phyloP scores from a whole-genome alignment of 2,113 vertebrate species.

The Ifrita kowaldi region DNA sequence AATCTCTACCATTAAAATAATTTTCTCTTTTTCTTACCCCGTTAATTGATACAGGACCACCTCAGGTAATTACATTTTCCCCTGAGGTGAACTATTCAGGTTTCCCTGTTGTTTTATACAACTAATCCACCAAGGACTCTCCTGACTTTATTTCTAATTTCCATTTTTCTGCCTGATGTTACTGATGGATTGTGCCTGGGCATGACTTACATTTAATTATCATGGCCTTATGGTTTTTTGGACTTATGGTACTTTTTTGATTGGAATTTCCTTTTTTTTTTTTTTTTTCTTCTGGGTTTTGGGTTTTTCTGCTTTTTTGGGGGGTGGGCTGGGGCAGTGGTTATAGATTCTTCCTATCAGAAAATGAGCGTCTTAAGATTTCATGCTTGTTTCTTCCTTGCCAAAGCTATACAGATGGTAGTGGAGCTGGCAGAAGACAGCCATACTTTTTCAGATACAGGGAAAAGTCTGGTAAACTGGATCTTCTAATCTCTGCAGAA shows the following conservation, averaged over 20 bases:
- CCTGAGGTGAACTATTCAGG: not conserved
- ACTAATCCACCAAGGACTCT: not conserved
- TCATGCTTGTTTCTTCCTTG: not conserved
- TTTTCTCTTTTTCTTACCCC: not conserved
- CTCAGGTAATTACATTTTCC: not conserved
- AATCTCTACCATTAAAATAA: not conserved
- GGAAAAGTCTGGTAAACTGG: not conserved
- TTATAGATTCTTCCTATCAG: not conserved
- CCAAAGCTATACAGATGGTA: not conserved
- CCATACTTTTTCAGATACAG: not conserved
- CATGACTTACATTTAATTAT: not conserved
- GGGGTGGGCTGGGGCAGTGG: no score
- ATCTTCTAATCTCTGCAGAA: not conserved
- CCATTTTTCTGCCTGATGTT: not conserved
- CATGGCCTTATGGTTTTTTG: not conserved
- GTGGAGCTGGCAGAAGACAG: not conserved
- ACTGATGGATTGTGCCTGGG: not conserved
- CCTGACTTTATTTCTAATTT: not conserved
- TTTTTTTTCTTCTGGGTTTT: not conserved
- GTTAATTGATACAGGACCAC: not conserved
- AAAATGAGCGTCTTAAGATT: not conserved
- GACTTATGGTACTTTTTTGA: rapidly evolving
- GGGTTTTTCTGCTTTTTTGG: not conserved
- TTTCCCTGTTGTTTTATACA: not conserved
- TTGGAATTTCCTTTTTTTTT: not conserved